Evolutionary conservation across 2,888 invertebrate genomes (phyloP).

Genomic region (Plagodis pulveraria): DNA sequence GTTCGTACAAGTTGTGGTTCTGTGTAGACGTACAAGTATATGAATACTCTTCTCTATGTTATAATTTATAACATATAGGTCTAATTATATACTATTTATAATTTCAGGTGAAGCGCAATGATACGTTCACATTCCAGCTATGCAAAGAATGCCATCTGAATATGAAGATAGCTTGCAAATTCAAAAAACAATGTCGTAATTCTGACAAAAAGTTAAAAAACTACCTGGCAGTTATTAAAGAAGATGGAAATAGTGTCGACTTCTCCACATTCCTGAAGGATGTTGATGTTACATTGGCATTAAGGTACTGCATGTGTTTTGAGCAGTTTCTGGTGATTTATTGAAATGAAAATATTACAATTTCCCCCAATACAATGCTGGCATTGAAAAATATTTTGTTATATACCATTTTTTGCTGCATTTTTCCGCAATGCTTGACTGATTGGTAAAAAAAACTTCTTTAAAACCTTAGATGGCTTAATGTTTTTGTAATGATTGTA

Average conservation of each 20-base stretch:
- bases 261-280: slow-evolving; percentile 64
- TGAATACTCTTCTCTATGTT: too few relatives aligned
- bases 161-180: slow-evolving; percentile 71
- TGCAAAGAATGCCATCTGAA: slow-evolving; percentile 72
- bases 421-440: too few relatives aligned
- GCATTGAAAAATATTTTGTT: too few relatives aligned
- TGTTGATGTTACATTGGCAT: slow-evolving; percentile 59
- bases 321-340: not conserved
- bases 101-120: slow-evolving; percentile 72
- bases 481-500: too few relatives aligned
- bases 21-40: too few relatives aligned
- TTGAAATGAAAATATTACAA: not conserved
- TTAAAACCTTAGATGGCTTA: too few relatives aligned
- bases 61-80: too few relatives aligned
- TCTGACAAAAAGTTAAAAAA: slow-evolving; percentile 70
- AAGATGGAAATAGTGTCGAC: slow-evolving; percentile 57
- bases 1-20: too few relatives aligned
- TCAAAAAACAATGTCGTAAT: slow-evolving; percentile 74
- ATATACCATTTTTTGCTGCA: too few relatives aligned
- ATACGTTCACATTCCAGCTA: slow-evolving; percentile 69
- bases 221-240: slow-evolving; percentile 57
- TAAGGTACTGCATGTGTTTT: slow-evolving; percentile 49
- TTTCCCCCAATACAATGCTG: too few relatives aligned
- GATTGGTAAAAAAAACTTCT: too few relatives aligned
- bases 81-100: not conserved